Evolutionary conservation across 1,140 invertebrate species (phyloP).

Genomic region (Megathymus violae): DNA sequence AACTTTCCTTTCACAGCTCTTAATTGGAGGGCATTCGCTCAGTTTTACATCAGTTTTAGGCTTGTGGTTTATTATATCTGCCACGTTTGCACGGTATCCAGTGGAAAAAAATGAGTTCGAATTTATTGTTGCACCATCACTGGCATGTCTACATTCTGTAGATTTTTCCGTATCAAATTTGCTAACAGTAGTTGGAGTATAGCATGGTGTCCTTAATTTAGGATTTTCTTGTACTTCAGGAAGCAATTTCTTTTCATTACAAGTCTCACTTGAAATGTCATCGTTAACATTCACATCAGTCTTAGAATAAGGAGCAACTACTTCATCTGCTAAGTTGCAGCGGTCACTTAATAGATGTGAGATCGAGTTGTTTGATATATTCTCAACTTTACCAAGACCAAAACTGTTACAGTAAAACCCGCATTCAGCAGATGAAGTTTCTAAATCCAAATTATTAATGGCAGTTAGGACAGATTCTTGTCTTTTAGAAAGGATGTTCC

Average conservation of each 20-base stretch:
- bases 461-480: not conserved
- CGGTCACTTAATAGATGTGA: not conserved
- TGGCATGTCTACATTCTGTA: not conserved
- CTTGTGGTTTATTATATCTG: not conserved
- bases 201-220: not conserved
- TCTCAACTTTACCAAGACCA: not conserved
- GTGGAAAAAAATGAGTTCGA: not conserved
- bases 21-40: constrained; percentile 23
- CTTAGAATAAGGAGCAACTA: not conserved
- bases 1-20: constrained; percentile 45
- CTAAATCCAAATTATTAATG: not conserved
- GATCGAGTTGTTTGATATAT: not conserved
- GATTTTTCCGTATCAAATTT: not conserved
- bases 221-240: not conserved
- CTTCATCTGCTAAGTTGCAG: not conserved
- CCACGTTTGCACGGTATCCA: not conserved
- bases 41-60: constrained; percentile 11
- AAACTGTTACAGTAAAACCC: not conserved
- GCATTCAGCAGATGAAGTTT: not conserved
- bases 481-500: too few relatives aligned
- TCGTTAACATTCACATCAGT: not conserved
- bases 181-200: not conserved
- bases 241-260: not conserved
- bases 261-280: not conserved
- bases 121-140: not conserved